phyloP scores from a whole-genome alignment of 2,888 invertebrate genomes.

The Sipunculus nudus region DNA sequence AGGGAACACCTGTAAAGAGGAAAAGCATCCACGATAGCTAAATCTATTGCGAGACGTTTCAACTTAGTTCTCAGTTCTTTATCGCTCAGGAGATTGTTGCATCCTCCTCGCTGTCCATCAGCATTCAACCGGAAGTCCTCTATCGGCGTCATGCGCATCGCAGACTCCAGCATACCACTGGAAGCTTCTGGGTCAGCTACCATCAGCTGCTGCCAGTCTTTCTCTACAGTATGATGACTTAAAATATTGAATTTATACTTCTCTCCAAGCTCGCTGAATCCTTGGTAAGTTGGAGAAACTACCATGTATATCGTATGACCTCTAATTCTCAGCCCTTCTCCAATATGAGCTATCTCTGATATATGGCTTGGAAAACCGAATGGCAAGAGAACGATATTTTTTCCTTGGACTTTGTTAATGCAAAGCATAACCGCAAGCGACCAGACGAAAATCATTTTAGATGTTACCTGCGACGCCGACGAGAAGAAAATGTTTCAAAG shows the following conservation, averaged over 20 bases:
- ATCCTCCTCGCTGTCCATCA: constrained; percentile 18
- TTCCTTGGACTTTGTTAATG: no score
- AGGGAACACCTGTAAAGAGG: constrained; percentile 17
- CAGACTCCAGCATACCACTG: no score
- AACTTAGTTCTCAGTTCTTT: constrained; percentile 9
- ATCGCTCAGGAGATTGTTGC: constrained; percentile 23
- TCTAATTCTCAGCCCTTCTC: constrained; percentile 4
- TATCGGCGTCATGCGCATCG: no score
- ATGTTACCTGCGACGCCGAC: no score
- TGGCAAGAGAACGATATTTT: constrained; percentile 18
- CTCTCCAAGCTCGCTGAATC: background rate
- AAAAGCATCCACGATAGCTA: constrained; percentile 27
- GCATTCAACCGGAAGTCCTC: constrained; percentile 6
- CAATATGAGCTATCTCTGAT: background rate
- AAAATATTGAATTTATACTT: constrained; percentile 1
- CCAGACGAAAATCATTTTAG: no score
- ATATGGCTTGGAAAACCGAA: constrained; percentile 23
- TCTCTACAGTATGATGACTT: background rate
- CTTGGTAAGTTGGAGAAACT: constrained; percentile 8
- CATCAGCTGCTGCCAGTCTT: no score
- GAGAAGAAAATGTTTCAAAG: no score
- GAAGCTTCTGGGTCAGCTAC: no score
- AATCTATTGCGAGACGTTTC: constrained; percentile 9
- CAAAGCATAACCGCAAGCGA: no score
- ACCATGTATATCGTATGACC: constrained; percentile 22